These are phyloP conservation scores for Pristionchus entomophagus DNA, from an alignment of 2,888 invertebrate species.

Conservation along the genomic window DNA sequence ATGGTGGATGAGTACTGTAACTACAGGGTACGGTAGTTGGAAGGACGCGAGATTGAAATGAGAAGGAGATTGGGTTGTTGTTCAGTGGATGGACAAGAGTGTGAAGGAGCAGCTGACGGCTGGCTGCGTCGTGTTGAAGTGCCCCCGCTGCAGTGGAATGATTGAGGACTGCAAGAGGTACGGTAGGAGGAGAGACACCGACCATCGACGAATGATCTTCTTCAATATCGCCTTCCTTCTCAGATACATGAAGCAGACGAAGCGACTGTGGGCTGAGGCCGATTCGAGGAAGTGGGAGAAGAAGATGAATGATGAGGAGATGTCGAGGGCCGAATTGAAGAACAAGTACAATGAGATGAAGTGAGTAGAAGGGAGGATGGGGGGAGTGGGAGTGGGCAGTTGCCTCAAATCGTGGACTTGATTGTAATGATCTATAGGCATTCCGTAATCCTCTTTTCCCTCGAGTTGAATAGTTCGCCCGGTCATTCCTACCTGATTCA, in stretches of 20 bases:
- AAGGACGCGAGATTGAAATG: no score
- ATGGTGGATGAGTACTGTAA: no score
- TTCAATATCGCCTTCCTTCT: no score
- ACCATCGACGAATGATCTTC: no score
- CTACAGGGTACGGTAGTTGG: neutral
- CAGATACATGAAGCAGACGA: neutral
- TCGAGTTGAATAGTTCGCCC: neutral
- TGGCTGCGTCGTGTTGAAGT: neutral
- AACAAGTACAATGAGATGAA: neutral
- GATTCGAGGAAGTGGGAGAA: neutral
- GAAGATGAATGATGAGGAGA: neutral
- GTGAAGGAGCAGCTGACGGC: neutral
- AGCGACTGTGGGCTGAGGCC: neutral
- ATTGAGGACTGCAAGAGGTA: conserved; percentile 35
- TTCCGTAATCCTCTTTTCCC: no score
- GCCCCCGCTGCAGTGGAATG: conserved; percentile 3
- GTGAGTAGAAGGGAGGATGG: neutral
- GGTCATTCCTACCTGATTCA: neutral
- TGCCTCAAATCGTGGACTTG: no score
- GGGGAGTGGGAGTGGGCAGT: neutral
- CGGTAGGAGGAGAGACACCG: neutral
- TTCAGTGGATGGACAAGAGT: neutral
- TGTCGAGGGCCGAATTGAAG: neutral
- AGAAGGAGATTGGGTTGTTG: neutral
- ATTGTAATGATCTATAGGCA: no score